Conservation (phyloP, 2,888 invertebrate genomes). For the Caenorhabditis sp. region DNA sequence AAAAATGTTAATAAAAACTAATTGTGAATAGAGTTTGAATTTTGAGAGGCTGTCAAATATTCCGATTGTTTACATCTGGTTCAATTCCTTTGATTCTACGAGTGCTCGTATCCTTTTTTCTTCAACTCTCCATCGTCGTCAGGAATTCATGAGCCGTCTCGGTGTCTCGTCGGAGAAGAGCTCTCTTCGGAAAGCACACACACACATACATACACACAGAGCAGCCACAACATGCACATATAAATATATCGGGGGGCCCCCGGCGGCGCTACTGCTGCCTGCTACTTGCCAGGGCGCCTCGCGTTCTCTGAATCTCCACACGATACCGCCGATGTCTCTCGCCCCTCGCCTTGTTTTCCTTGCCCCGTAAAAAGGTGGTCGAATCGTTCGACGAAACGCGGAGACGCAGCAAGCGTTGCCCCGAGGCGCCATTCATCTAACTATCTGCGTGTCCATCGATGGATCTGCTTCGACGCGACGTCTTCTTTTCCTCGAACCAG, state of each 20-base stretch:
- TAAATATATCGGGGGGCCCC: conserved; percentile 58
- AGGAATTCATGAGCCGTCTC: conserved; percentile 62
- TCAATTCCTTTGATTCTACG: conserved; percentile 59
- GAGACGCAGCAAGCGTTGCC: conserved; percentile 57
- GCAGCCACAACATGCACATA: conserved; percentile 59
- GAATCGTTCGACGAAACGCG: conserved; percentile 42
- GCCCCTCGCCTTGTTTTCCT: conserved; percentile 50
- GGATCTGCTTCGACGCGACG: conserved; percentile 21
- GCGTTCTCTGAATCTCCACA: conserved; percentile 7
- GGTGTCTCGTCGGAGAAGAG: conserved; percentile 48
- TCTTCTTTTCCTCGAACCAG: conserved; percentile 22
- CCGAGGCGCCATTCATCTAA: conserved; percentile 60
- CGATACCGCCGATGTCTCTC: conserved; percentile 15
- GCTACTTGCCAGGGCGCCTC: conserved; percentile 42
- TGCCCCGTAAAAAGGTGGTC: conserved; percentile 51
- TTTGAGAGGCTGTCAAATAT: too few species aligned
- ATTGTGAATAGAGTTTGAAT: too few species aligned
- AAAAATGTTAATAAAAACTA: too few species aligned
- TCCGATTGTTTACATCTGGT: conserved; percentile 52
- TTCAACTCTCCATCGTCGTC: conserved; percentile 42
- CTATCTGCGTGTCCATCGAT: conserved; percentile 35
- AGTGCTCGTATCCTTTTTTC: conserved; percentile 38
- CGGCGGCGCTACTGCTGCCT: conserved; percentile 10
- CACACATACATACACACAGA: conserved; percentile 5
- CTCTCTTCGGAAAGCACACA: conserved; percentile 36